These are phyloP conservation scores for Luperina nickerlii DNA, from an alignment of 2,888 invertebrate genomes.

Conservation along the genomic window DNA sequence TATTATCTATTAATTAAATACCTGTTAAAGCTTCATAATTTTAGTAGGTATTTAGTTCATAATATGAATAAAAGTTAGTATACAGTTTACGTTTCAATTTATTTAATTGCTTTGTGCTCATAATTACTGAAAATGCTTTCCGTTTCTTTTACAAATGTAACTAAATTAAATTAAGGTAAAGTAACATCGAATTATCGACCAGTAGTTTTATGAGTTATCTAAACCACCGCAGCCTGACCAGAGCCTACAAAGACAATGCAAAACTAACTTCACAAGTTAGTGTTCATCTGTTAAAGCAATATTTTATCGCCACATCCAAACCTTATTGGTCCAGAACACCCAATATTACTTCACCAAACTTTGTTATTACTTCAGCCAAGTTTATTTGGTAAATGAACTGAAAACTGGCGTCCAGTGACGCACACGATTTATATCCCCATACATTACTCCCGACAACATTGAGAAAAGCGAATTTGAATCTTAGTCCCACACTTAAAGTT, in stretches of 20 bases:
- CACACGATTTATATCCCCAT: slow-evolving; percentile 78
- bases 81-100: not conserved
- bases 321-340: slow-evolving; percentile 52
- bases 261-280: not conserved
- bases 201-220: not conserved
- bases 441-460: slow-evolving; percentile 57
- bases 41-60: not conserved
- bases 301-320: slow-evolving; percentile 65
- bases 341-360: slow-evolving; percentile 82
- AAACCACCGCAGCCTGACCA: not conserved
- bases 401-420: slow-evolving; percentile 82
- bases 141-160: not conserved
- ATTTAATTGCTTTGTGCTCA: not conserved
- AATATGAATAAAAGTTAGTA: not conserved
- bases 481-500: slow-evolving; percentile 53
- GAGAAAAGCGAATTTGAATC: slow-evolving; percentile 67
- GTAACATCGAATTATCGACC: too few relatives aligned
- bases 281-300: slow-evolving; percentile 4
- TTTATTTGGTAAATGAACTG: slow-evolving; percentile 87
- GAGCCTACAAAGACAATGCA: not conserved
- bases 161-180: not conserved
- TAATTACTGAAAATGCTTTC: not conserved
- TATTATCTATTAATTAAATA: too few relatives aligned
- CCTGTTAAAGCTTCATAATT: not conserved
- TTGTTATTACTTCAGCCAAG: slow-evolving; percentile 85